Evolutionary conservation across 2,888 invertebrate genomes (phyloP), one percentile per base, ranked within the genome.

Genomic region (Myopa testacea): DNA sequence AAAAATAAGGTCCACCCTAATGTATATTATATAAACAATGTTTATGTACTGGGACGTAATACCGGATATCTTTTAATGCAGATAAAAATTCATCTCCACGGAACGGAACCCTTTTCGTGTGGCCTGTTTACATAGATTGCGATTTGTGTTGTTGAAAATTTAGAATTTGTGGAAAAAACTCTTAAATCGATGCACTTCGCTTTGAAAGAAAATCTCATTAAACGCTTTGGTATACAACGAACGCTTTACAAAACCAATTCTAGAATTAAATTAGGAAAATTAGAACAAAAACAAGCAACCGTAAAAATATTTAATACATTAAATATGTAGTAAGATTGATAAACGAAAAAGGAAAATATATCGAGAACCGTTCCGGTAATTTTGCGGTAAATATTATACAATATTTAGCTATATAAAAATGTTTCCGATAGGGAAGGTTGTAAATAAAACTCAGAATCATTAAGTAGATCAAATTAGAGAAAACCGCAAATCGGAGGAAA

Each of bases 201-300:
- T 68, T 71, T 72, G 58, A 75, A 78, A 82, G 26, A 74, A 50
- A 52, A 65, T 50, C 52, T 74, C 52, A 65, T 52, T 26, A 86
- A 86, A 84, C 88, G 89, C 89, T 89, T 89, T 89, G 89, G 89
- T 89, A 89, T 89, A 88, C 26, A 1, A 87, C 86, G 86, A 87
- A 89, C 87, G 89, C 89, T 89, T 89, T 89, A 89, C 88, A 86
- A 85, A 84, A 81, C 40, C 50, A 74, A 74, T 63, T 60, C 26
- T 75, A 75, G 78, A 71, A 67, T 62, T 68, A 72, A 81, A 72
- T 63, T 77, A 69, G 77, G 71, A 76, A 76, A 73, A 73, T 62
- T 55, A 55, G 19, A 71, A 75, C 45, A 67, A 74, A 74, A 45
- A 67, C 34, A 72, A 77, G 34, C 40, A 71, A 67, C 75, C 77